These are phyloP conservation scores for Hartigia nigra DNA, from an alignment of 2,888 invertebrate species.

Conservation along the genomic window DNA sequence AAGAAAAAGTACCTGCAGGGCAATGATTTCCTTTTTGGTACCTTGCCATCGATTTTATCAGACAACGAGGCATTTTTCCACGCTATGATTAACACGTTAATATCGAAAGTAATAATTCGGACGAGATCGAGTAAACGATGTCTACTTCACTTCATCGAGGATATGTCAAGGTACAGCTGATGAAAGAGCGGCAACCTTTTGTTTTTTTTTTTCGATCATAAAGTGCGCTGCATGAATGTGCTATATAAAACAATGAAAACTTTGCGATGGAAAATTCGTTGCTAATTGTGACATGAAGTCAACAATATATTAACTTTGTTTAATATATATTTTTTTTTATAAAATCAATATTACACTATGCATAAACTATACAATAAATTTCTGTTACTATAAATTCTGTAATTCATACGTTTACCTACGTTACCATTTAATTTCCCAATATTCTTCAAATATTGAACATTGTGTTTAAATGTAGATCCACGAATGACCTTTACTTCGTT, in stretches of 20 bases:
- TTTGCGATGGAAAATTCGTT: not conserved
- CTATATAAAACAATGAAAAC: not conserved
- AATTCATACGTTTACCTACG: not conserved
- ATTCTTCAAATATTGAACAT: not conserved
- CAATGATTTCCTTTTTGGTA: slow-evolving; percentile 34
- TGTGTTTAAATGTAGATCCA: not conserved
- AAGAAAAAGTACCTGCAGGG: not conserved
- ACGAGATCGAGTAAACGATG: not conserved
- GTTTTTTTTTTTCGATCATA: slow-evolving; percentile 20
- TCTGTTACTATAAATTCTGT: not conserved
- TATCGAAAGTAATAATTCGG: not conserved
- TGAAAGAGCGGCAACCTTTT: slow-evolving; percentile 28
- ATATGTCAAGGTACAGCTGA: slow-evolving; percentile 29
- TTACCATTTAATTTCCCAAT: not conserved
- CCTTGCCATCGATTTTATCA: slow-evolving; percentile 55
- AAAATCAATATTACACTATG: no score
- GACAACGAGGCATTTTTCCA: slow-evolving; percentile 54
- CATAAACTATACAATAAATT: not conserved
- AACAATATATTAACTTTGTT: not conserved
- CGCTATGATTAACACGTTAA: slow-evolving; percentile 4
- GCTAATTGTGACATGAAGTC: not conserved
- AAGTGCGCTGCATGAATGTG: not conserved
- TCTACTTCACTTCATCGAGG: slow-evolving; percentile 16
- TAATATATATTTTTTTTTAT: no score
- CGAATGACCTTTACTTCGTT: slow-evolving; percentile 25